Conservation (phyloP, 2,888 invertebrate species). For the Zonitis immaculata region DNA sequence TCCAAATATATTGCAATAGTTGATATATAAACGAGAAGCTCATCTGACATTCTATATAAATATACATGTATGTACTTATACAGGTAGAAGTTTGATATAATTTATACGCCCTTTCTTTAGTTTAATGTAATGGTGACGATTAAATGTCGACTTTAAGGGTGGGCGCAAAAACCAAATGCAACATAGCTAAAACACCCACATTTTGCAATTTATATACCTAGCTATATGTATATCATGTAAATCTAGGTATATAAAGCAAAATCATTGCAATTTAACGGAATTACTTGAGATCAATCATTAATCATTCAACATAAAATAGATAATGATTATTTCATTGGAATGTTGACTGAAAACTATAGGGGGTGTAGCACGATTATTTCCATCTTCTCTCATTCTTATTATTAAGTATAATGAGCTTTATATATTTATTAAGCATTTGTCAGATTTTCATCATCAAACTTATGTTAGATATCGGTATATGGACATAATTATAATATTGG, state of each 20-base stretch:
- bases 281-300: not conserved
- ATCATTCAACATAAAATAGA: too few relatives aligned
- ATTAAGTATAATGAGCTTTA: too few relatives aligned
- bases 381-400: not conserved
- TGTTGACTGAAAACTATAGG: conserved; percentile 7
- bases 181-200: too few relatives aligned
- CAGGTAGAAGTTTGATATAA: not conserved
- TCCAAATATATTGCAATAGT: not conserved
- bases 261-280: too few relatives aligned
- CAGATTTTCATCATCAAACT: too few relatives aligned
- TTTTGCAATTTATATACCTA: too few relatives aligned
- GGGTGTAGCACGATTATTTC: conserved; percentile 14
- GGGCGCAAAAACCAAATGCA: too few relatives aligned
- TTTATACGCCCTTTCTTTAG: not conserved
- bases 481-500: not conserved
- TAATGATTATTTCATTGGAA: not conserved
- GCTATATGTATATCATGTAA: too few relatives aligned
- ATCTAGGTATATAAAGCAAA: too few relatives aligned
- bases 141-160: not conserved
- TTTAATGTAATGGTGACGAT: not conserved
- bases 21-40: not conserved
- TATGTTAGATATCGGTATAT: too few relatives aligned
- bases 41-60: not conserved
- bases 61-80: too few relatives aligned
- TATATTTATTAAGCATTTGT: not conserved